Base-by-base conservation (phyloP, 2,113 vertebrate genomes). In the Lepisosteus oculatus region DNA sequence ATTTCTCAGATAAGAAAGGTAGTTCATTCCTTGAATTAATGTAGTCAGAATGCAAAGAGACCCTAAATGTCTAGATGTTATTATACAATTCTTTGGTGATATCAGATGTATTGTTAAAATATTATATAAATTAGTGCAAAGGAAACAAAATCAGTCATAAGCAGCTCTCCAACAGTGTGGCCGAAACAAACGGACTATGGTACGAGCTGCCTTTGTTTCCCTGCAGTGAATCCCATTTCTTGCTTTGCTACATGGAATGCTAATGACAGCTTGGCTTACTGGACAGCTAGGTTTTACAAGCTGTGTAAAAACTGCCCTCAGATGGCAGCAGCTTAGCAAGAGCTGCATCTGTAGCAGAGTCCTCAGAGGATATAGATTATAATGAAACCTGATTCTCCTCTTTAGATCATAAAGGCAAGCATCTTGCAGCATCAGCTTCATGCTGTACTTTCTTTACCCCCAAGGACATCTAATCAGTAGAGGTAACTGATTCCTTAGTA, bases 201-300 rank as follows among this genome's bases (percentile, higher is more conserved):
- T 29, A 29, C 29, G 2, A 29, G 6, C 43, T 59, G 17, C 14
- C 56, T 51, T 51, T 55, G 6, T 14, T 51, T 13, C 45, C 15
- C 7, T 57, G 17, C 14, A 47, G 62, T 3, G 55, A 5, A 54
- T 64, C 73, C 54, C 68, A 47, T 54, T 55, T 43, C 71, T 45
- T 47, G 45, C 61, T 43, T 41, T 43, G 47, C 14, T 43, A n/a
- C 7, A 42, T 44, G 67, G 67, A 17, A 43, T 42, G 51, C 29
- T 47, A 57, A 55, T 70, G 67, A 65, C 68, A 74, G 61, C 61
- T 65, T 70, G 5, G 47, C 41, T 13, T 56, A 43, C 61, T 59
- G 54, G 15, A 6, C 14, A 57, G 54, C 61, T 51, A 13, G 12
- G 5, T 51, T 51, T 51, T 51, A 51, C 47, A 51, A 51, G 47